These are phyloP conservation scores for Trachelus stipa DNA, from an alignment of 2,888 invertebrate genomes.

Conservation along the genomic window DNA sequence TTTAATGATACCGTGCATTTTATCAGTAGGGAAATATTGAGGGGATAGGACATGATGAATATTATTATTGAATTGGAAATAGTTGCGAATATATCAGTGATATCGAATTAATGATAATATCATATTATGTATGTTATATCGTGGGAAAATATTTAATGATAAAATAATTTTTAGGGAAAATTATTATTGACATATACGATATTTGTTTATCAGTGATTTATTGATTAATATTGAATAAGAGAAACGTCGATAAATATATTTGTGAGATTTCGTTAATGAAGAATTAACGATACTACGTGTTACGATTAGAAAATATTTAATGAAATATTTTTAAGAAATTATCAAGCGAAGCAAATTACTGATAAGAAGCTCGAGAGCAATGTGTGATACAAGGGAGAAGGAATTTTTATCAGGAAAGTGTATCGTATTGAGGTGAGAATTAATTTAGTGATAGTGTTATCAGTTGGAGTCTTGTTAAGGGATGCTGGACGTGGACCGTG, in stretches of 20 bases:
- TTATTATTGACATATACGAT: too few species aligned
- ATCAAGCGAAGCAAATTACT: neutral
- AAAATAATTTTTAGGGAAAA: neutral
- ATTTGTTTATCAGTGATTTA: too few species aligned
- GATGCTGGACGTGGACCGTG: neutral
- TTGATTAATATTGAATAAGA: too few species aligned
- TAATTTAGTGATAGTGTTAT: neutral
- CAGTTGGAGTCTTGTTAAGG: neutral
- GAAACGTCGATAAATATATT: too few species aligned
- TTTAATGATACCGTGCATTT: too few species aligned
- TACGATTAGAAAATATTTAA: neutral
- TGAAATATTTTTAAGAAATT: neutral
- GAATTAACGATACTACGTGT: too few species aligned
- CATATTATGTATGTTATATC: neutral
- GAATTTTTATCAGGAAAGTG: neutral
- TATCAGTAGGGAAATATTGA: too few species aligned
- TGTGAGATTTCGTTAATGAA: too few species aligned
- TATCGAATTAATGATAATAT: neutral
- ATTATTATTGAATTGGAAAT: too few species aligned
- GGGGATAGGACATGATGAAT: too few species aligned
- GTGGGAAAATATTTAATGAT: neutral
- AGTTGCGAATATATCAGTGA: neutral
- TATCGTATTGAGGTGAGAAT: neutral
- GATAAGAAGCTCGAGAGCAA: neutral
- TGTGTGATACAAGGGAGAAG: neutral